Percentiles rank a stretch among this genome's conserved stretches.
Evolutionary conservation across 1,140 invertebrate genomes (phyloP).

Genomic region (Oncopodura yosiiana): DNA sequence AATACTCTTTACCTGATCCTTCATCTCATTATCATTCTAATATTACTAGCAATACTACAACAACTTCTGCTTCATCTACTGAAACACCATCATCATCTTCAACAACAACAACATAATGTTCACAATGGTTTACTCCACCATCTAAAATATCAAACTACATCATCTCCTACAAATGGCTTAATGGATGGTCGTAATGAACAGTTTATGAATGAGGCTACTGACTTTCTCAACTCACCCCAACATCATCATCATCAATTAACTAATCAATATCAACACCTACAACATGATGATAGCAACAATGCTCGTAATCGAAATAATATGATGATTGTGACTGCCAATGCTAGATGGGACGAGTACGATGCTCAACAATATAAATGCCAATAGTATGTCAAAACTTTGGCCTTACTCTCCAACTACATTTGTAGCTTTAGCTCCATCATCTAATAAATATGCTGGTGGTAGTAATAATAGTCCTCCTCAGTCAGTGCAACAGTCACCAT

Average conservation of each 20-base stretch:
- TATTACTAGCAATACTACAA: constrained; percentile 33
- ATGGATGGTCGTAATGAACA: no score
- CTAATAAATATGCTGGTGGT: constrained; percentile 11
- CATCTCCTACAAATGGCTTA: not conserved
- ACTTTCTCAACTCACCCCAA: no score
- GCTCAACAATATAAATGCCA: not conserved
- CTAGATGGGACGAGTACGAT: not conserved
- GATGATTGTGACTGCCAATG: not conserved
- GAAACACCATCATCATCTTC: constrained; percentile 5
- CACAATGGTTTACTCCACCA: constrained; percentile 12
- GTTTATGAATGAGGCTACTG: no score
- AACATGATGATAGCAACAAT: constrained; percentile 6
- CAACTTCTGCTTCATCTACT: constrained; percentile 17
- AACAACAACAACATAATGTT: constrained; percentile 5
- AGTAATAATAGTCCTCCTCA: not conserved
- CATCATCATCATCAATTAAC: constrained; percentile 6
- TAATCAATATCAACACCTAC: constrained; percentile 12
- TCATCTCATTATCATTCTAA: constrained; percentile 30
- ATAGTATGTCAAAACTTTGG: constrained; percentile 13
- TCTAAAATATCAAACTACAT: not conserved
- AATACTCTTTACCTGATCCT: constrained; percentile 27
- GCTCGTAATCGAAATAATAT: not conserved
- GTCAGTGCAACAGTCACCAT: not conserved
- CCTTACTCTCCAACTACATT: constrained; percentile 22
- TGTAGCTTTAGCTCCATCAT: constrained; percentile 19